These are phyloP conservation scores for Arion vulgaris DNA, from an alignment of 1,140 invertebrate genomes.

Conservation along the genomic window DNA sequence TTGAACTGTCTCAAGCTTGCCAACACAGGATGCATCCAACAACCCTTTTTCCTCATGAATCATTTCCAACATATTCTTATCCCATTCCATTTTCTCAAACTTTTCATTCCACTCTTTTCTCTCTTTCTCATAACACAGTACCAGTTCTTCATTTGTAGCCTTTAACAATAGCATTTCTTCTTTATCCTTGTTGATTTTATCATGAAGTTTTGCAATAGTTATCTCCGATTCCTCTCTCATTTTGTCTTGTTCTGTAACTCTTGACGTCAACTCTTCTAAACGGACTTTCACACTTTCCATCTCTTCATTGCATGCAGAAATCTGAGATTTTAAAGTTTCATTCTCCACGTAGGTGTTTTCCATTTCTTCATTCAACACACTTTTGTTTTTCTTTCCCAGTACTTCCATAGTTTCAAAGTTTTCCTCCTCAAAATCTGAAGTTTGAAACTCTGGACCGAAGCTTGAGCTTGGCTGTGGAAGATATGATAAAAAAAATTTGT, in stretches of 20 bases:
- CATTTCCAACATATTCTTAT: not conserved
- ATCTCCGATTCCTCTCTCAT: not conserved
- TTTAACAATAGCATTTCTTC: not conserved
- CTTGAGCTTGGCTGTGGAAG: not conserved
- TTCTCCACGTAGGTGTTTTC: not conserved
- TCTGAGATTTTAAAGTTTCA: not conserved
- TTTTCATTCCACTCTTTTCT: not conserved
- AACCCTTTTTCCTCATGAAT: not conserved
- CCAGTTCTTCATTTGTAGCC: not conserved
- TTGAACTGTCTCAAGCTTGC: not conserved
- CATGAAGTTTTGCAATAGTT: not conserved
- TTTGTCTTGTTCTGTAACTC: not conserved
- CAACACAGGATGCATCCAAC: not conserved
- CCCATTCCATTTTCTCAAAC: not conserved
- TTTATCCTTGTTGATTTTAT: not conserved
- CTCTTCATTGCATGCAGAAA: not conserved
- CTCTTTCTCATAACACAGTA: not conserved
- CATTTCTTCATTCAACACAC: not conserved
- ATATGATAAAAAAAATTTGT: not conserved
- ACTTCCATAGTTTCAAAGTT: not conserved
- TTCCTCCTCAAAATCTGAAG: not conserved
- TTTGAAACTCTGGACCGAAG: not conserved
- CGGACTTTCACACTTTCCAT: not conserved
- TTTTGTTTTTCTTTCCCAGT: not conserved
- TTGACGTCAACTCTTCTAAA: not conserved